These are phyloP conservation scores for Diabrotica undecimpunctata DNA, from an alignment of 1,140 invertebrate species.

Conservation along the genomic window DNA sequence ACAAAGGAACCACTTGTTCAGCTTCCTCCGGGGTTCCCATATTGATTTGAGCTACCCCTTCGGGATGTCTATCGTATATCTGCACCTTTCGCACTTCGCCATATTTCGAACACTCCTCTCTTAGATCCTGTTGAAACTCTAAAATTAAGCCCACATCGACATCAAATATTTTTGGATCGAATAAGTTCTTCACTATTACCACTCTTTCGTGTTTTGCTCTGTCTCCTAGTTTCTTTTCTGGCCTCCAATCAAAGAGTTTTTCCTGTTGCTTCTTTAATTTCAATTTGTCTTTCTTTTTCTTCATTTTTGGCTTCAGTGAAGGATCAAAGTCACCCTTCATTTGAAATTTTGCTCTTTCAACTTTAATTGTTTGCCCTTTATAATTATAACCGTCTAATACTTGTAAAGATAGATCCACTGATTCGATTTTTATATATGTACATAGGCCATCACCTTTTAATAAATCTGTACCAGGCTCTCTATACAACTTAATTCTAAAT, in stretches of 20 bases:
- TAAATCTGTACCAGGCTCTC: slow-evolving; percentile 73
- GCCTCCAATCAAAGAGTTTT: slow-evolving; percentile 94
- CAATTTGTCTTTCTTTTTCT: slow-evolving; percentile 83
- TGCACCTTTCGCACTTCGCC: slow-evolving; percentile 90
- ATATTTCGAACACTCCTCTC: slow-evolving; percentile 86
- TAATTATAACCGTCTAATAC: slow-evolving; percentile 86
- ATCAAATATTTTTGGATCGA: slow-evolving; percentile 87
- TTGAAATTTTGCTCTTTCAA: slow-evolving; percentile 92
- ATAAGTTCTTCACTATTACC: slow-evolving; percentile 93
- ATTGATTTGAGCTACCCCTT: slow-evolving; percentile 88
- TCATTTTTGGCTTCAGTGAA: slow-evolving; percentile 86
- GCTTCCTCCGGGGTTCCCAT: slow-evolving; percentile 90
- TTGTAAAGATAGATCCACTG: slow-evolving; percentile 87
- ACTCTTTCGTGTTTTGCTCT: slow-evolving; percentile 83
- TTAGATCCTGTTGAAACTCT: slow-evolving; percentile 87
- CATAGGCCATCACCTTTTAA: slow-evolving; percentile 96
- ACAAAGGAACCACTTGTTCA: slow-evolving; percentile 80
- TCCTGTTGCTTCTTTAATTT: slow-evolving; percentile 92
- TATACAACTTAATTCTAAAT: slow-evolving; percentile 94
- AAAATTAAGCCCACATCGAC: slow-evolving; percentile 82
- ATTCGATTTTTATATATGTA: slow-evolving; percentile 96
- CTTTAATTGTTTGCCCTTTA: slow-evolving; percentile 75
- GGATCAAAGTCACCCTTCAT: slow-evolving; percentile 96
- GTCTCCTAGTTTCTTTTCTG: slow-evolving; percentile 82
- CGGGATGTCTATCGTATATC: slow-evolving; percentile 90